Base-by-base conservation (phyloP, 64 coral and sea anemone genomes). In the Catalaphyllia jardinei region DNA sequence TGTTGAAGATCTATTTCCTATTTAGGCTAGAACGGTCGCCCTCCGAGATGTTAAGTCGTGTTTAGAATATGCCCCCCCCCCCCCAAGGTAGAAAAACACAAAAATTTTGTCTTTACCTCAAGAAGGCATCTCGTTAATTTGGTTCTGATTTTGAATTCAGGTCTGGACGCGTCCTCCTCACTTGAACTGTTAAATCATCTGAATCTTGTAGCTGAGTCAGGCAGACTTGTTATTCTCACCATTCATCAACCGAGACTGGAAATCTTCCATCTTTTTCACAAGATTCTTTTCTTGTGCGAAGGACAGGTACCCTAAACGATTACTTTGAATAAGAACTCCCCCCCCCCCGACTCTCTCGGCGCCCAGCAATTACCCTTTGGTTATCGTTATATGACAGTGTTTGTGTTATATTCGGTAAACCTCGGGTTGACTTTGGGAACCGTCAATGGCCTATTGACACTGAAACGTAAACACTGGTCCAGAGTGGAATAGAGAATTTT, bases 191-290 rank as follows among this genome's bases (percentile, higher is more conserved):
- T 93, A 8, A 88, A 88, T 31, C 92, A 93, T 85, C 78, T 93
- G 52, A 93, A 93, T 63, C 60, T 93, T 62, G 92, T 93, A 28
- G 92, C 92, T 27, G 92, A 93, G 31, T 93, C 87, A n/a, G 92
- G 92, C 29, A 84, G 92, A 30, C 92, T 93, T 33, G 79, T 93
- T 17, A 88, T 93, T 0, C 79, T 93, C 28, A 93, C 92, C 24
- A 93, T 93, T 60, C 92, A 93, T 89, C 92, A 93, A 20, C 92
- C 92, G 20, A 78, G 92, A 67, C 92, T 93, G 78, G 92, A 93
- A 76, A 93, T 93, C 39, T 93, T 93, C 24, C 87, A 93, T 89
- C 79, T 93, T 52, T 93, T 93, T 76, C 92, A 93, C 87, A 93
- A 93, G 57, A 93, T 93, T 89, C 79, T 93, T 33, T 88, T 93